Percentiles rank a stretch among this genome's conserved stretches.
These are phyloP conservation scores for Temnothorax unifasciatus DNA, from an alignment of 2,888 invertebrate species.

Conservation along the genomic window DNA sequence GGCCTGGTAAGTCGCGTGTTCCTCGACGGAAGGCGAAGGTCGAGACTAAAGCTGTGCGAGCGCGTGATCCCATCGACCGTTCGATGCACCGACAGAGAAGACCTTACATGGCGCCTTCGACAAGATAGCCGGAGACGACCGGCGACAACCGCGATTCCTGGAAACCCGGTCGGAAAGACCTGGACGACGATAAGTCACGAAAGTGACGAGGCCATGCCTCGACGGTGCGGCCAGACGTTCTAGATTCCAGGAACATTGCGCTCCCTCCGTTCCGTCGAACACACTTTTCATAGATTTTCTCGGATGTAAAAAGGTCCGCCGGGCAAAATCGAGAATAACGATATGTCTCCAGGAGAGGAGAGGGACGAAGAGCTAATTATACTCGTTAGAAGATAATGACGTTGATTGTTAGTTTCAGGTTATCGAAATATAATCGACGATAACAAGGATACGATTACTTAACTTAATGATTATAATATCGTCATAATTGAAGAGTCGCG, in stretches of 20 bases:
- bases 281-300: not conserved
- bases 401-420: slow-evolving; percentile 4
- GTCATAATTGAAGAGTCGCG: slow-evolving; percentile 5
- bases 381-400: slow-evolving; percentile 17
- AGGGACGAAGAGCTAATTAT: slow-evolving; percentile 4
- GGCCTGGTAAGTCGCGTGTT: slow-evolving; percentile 40
- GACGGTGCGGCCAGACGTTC: not conserved
- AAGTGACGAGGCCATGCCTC: slow-evolving; percentile 37
- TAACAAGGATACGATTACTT: slow-evolving; percentile 40
- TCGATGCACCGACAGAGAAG: slow-evolving; percentile 18
- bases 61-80: slow-evolving; percentile 43
- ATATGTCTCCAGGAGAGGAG: not conserved
- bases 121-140: slow-evolving; percentile 48
- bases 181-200: slow-evolving; percentile 37
- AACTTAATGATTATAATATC: slow-evolving; percentile 30
- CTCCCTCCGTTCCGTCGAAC: not conserved
- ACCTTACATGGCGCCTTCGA: slow-evolving; percentile 59
- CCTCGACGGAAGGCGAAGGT: slow-evolving; percentile 58
- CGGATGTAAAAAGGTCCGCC: not conserved
- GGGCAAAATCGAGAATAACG: too few relatives aligned
- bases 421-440: slow-evolving; percentile 37
- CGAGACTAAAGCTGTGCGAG: slow-evolving; percentile 45
- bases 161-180: slow-evolving; percentile 36
- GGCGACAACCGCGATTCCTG: slow-evolving; percentile 50
- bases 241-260: slow-evolving; percentile 1